Conservation (phyloP, 1,140 invertebrate genomes). For the Neodiprion lecontei region DNA sequence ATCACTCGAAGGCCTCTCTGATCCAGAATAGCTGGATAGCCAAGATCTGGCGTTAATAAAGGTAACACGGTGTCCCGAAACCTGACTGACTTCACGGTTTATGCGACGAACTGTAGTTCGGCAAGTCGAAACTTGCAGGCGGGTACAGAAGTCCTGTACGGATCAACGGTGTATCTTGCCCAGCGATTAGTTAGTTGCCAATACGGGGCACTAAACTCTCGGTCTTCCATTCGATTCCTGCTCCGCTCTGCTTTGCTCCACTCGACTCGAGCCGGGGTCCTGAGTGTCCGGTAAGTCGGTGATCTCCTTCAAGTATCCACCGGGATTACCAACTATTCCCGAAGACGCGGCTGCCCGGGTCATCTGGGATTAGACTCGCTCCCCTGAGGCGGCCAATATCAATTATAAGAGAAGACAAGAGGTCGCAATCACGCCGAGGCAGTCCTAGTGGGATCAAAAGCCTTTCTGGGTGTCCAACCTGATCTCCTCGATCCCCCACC, state of each 20-base stretch:
- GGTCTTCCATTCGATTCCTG: background rate
- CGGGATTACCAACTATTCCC: slow-evolving; percentile 63
- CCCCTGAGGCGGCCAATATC: slow-evolving; percentile 52
- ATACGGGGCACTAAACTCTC: slow-evolving; percentile 18
- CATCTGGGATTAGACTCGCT: slow-evolving; percentile 55
- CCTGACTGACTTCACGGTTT: slow-evolving; percentile 15
- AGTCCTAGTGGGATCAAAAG: slow-evolving; percentile 59
- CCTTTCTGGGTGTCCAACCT: slow-evolving; percentile 33
- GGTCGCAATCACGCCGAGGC: slow-evolving; percentile 53
- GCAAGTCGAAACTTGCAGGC: slow-evolving; percentile 14
- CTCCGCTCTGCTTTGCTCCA: background rate
- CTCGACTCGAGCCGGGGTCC: too few relatives aligned
- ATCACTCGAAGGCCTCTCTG: slow-evolving; percentile 59
- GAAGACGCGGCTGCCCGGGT: slow-evolving; percentile 58
- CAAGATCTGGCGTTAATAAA: slow-evolving; percentile 28
- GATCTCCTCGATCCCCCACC: slow-evolving; percentile 23
- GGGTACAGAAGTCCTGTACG: slow-evolving; percentile 2
- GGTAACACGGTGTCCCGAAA: slow-evolving; percentile 13
- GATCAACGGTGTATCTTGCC: slow-evolving; percentile 6
- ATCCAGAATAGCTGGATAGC: slow-evolving; percentile 36
- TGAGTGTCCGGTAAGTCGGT: slow-evolving; percentile 53
- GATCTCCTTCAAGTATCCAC: slow-evolving; percentile 60
- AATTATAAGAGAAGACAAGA: slow-evolving; percentile 64
- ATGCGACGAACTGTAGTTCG: slow-evolving; percentile 14
- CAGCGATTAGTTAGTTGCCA: slow-evolving; percentile 19